phyloP scores from a whole-genome alignment of 2,888 invertebrate genomes.

The Phlogophora meticulosa region DNA sequence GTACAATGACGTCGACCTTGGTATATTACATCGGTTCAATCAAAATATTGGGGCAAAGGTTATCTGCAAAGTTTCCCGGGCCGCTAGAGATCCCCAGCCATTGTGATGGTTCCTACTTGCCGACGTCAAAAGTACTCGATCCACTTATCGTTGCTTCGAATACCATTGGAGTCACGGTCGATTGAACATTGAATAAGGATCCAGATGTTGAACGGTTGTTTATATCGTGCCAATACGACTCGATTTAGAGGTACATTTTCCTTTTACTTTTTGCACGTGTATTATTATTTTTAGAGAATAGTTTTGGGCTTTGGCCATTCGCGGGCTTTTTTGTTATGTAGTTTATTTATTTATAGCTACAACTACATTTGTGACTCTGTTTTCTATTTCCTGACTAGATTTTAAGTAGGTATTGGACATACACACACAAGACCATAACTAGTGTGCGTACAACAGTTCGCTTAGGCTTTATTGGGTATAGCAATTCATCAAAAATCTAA shows the following conservation, averaged over 20 bases:
- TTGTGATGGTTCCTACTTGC: slow-evolving; percentile 75
- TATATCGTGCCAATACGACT: slow-evolving; percentile 61
- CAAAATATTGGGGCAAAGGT: slow-evolving; percentile 87
- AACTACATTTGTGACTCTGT: too few relatives aligned
- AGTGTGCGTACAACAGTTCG: slow-evolving; percentile 42
- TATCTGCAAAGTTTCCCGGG: slow-evolving; percentile 74
- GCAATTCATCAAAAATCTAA: slow-evolving; percentile 85
- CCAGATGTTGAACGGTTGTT: slow-evolving; percentile 72
- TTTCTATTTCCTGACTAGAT: slow-evolving; percentile 9
- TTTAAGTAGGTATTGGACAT: background rate
- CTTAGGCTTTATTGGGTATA: slow-evolving; percentile 59
- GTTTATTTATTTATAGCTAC: background rate
- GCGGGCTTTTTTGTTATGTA: background rate
- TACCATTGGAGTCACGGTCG: slow-evolving; percentile 84
- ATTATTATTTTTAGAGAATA: slow-evolving; percentile 46
- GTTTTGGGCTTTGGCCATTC: background rate
- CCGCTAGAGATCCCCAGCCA: slow-evolving; percentile 65
- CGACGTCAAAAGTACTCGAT: slow-evolving; percentile 79
- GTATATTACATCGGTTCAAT: slow-evolving; percentile 82
- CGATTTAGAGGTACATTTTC: slow-evolving; percentile 50
- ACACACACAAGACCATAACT: slow-evolving; percentile 15
- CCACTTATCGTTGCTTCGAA: slow-evolving; percentile 79
- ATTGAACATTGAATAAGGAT: slow-evolving; percentile 79
- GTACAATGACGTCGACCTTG: slow-evolving; percentile 83
- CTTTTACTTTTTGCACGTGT: slow-evolving; percentile 26